phyloP scores from a whole-genome alignment of 2,888 invertebrate species.

The Chydorus sphaericus region DNA sequence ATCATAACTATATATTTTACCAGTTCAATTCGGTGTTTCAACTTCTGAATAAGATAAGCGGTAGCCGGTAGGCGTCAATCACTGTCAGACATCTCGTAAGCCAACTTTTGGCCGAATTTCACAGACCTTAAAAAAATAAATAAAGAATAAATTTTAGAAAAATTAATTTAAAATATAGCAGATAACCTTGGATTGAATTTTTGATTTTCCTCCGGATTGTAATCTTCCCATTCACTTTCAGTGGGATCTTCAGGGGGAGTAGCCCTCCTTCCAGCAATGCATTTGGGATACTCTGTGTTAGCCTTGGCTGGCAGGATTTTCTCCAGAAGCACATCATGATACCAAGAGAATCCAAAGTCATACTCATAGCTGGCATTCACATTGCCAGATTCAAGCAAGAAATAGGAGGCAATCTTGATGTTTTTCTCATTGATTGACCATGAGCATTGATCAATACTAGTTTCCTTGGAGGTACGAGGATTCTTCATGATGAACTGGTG shows the following conservation, averaged over 20 bases:
- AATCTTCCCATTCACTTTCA: neutral
- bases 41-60: too few species aligned
- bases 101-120: too few species aligned
- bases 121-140: too few species aligned
- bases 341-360: neutral
- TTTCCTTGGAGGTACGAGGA: too few species aligned
- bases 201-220: neutral
- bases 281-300: neutral
- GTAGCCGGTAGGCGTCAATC: too few species aligned
- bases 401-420: neutral
- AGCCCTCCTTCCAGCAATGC: neutral
- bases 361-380: too few species aligned
- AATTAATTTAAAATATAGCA: too few species aligned
- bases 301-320: neutral
- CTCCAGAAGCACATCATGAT: neutral
- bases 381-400: neutral
- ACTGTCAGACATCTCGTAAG: too few species aligned
- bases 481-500: neutral
- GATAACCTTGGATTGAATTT: too few species aligned
- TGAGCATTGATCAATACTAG: neutral
- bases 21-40: too few species aligned
- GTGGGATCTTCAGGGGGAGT: neutral
- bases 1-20: too few species aligned
- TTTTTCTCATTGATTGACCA: neutral
- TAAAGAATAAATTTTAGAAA: too few species aligned